Evolutionary conservation across 2,113 vertebrate species (phyloP).

Genomic region (Rhinolophus sinicus): DNA sequence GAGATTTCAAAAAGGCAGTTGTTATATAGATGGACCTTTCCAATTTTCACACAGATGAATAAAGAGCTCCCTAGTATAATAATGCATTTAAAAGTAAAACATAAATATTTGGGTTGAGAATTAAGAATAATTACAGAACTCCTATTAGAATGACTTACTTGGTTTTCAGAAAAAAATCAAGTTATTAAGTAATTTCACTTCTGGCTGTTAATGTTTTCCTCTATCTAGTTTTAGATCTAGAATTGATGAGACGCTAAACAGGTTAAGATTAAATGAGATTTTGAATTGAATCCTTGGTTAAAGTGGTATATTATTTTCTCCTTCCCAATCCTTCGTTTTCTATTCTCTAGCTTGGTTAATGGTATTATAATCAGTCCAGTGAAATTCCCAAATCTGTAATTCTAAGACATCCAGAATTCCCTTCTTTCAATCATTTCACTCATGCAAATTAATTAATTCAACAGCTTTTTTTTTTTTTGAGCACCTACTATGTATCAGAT

Average conservation of each 20-base stretch:
- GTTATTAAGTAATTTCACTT: neutral
- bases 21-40: neutral
- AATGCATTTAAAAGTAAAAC: constrained; percentile 19
- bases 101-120: neutral
- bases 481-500: too few relatives aligned
- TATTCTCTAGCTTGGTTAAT: neutral
- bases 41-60: neutral
- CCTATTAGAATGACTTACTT: neutral
- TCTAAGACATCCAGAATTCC: neutral
- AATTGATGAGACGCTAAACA: neutral
- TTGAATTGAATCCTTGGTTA: neutral
- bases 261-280: constrained; percentile 7
- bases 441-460: neutral
- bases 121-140: neutral
- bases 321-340: neutral
- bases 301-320: neutral
- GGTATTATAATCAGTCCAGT: neutral
- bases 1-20: constrained; percentile 18
- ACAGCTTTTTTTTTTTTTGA: neutral
- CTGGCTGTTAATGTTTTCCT: neutral
- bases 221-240: neutral
- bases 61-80: neutral
- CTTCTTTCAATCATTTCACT: neutral
- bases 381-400: neutral
- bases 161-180: neutral